phyloP scores from a whole-genome alignment of 2,113 vertebrate genomes.

The Brachypteracias leptosomus region DNA sequence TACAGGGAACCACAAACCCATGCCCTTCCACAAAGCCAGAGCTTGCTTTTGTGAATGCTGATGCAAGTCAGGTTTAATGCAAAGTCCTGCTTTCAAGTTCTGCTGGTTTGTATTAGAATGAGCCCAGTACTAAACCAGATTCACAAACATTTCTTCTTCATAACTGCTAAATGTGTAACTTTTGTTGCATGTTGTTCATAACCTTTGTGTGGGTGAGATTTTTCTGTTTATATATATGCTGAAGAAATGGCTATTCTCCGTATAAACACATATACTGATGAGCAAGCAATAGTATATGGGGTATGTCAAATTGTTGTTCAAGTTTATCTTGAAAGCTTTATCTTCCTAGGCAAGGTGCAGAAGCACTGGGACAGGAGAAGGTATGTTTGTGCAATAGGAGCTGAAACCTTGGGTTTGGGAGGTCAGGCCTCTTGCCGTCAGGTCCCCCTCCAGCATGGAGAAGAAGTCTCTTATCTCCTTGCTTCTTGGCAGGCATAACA shows the following conservation, averaged over 20 bases:
- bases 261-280: neutral
- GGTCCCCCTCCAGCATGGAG: neutral
- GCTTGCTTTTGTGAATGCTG: neutral
- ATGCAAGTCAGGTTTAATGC: neutral
- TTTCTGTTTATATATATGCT: neutral
- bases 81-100: neutral
- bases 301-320: neutral
- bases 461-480: neutral
- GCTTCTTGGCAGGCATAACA: fast-evolving
- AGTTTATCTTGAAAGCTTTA: neutral
- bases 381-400: neutral
- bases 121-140: neutral
- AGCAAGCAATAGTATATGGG: neutral
- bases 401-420: neutral
- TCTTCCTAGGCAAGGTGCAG: neutral
- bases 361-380: neutral
- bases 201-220: neutral
- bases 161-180: neutral
- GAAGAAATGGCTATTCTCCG: neutral
- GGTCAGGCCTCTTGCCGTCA: neutral
- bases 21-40: neutral
- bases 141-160: neutral
- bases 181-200: neutral
- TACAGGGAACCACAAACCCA: neutral
- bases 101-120: neutral